phyloP scores from a whole-genome alignment of 2,888 invertebrate genomes.

The Philopedon plagiatum region DNA sequence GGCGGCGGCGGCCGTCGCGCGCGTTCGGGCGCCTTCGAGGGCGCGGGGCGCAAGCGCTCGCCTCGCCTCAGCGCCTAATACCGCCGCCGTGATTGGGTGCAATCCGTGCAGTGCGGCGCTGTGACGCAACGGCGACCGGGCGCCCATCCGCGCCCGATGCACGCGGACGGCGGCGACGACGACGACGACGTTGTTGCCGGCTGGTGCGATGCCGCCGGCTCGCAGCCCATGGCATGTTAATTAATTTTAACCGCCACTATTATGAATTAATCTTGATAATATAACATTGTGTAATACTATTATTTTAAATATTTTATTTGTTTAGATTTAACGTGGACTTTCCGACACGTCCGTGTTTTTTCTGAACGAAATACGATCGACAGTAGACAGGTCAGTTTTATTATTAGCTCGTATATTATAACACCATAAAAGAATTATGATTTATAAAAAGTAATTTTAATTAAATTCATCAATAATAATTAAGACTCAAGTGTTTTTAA shows the following conservation, averaged over 20 bases:
- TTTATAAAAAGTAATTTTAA: no score
- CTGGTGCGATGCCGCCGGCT: slow-evolving; percentile 23
- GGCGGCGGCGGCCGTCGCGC: slow-evolving; percentile 59
- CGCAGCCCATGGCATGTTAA: slow-evolving; percentile 20
- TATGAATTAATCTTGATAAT: slow-evolving; percentile 22
- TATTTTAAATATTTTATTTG: slow-evolving; percentile 15
- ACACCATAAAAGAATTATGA: no score
- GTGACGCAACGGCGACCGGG: slow-evolving; percentile 57
- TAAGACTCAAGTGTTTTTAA: no score
- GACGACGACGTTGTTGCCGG: slow-evolving; percentile 24
- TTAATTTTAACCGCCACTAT: slow-evolving; percentile 18
- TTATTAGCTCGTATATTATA: no score
- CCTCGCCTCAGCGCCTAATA: slow-evolving; percentile 61
- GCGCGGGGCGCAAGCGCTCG: slow-evolving; percentile 62
- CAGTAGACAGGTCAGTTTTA: neutral
- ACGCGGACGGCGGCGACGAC: slow-evolving; percentile 15
- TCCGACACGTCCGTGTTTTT: neutral
- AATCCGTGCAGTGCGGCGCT: slow-evolving; percentile 68
- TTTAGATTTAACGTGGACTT: neutral
- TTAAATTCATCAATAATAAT: no score
- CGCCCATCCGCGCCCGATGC: slow-evolving; percentile 42
- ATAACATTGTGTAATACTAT: slow-evolving; percentile 10
- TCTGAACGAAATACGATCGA: neutral
- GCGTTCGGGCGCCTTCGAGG: slow-evolving; percentile 61
- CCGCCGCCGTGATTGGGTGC: slow-evolving; percentile 67